Percentiles rank a stretch among this genome's conserved stretches.
These are phyloP conservation scores for Cephalopterus ornatus DNA, from an alignment of 2,113 vertebrate species.

Conservation along the genomic window DNA sequence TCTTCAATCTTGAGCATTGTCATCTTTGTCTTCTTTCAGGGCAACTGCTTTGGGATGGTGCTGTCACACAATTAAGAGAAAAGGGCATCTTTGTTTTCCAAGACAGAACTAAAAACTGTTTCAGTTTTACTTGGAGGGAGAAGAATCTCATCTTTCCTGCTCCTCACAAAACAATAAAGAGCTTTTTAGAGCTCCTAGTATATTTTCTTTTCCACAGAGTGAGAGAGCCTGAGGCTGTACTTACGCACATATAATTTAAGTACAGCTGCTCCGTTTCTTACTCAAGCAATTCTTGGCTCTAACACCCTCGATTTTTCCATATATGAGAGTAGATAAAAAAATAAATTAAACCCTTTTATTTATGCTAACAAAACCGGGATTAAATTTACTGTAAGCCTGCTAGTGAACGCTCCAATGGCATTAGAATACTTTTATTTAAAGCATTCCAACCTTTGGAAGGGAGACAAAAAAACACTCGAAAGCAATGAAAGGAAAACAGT, in stretches of 20 bases:
- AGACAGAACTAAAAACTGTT: constrained; percentile 37
- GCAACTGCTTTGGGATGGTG: constrained; percentile 22
- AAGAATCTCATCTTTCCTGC: background rate
- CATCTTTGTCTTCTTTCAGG: constrained; percentile 22
- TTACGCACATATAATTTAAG: background rate
- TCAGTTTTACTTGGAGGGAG: background rate
- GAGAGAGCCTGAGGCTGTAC: constrained; percentile 57
- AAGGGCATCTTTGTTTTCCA: constrained; percentile 33
- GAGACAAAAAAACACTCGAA: constrained; percentile 43
- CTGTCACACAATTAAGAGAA: constrained; percentile 15
- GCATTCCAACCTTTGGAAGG: constrained; percentile 59
- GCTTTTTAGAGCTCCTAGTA: constrained; percentile 61
- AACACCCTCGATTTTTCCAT: constrained; percentile 23
- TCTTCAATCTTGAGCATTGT: background rate
- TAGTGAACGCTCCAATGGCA: constrained; percentile 50
- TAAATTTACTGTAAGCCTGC: constrained; percentile 51
- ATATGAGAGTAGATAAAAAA: constrained; percentile 50
- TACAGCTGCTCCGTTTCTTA: constrained; percentile 56
- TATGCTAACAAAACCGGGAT: constrained; percentile 50
- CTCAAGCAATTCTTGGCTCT: constrained; percentile 55
- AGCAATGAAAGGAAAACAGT: constrained; percentile 11
- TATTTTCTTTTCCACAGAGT: constrained; percentile 53
- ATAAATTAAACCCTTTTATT: constrained; percentile 64
- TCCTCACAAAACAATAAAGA: constrained; percentile 57
- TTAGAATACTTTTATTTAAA: constrained; percentile 66